phyloP scores from a whole-genome alignment of 2,888 invertebrate genomes.

The Drosophila falleni region DNA sequence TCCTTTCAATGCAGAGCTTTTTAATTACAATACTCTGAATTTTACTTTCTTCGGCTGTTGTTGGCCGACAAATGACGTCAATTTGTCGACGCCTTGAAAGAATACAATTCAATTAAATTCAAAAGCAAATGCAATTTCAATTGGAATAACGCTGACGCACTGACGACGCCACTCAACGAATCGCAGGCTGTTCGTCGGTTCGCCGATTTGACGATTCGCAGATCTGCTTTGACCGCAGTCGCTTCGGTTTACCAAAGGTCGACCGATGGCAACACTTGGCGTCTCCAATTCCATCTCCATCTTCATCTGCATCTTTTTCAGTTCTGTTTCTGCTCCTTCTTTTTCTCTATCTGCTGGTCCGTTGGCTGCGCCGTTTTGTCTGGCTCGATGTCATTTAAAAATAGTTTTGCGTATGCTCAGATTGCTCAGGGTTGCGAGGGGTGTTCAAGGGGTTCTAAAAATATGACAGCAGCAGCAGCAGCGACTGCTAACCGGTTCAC shows the following conservation, averaged over 20 bases:
- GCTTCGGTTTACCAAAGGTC: constrained; percentile 18
- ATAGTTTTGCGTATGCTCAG: constrained; percentile 57
- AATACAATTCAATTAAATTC: constrained; percentile 76
- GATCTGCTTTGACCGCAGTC: constrained; percentile 14
- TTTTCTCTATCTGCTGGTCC: not conserved
- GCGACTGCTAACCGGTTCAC: constrained; percentile 54
- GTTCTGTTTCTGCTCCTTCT: not conserved
- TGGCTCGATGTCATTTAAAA: constrained; percentile 71
- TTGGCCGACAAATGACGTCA: constrained; percentile 33
- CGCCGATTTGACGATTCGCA: too few relatives aligned
- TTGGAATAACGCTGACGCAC: constrained; percentile 18
- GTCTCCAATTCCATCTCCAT: not conserved
- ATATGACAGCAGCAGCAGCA: constrained; percentile 50
- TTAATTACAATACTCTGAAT: constrained; percentile 2
- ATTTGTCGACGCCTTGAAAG: constrained; percentile 45
- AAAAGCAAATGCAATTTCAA: constrained; percentile 70
- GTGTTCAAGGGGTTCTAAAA: constrained; percentile 56
- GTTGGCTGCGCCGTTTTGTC: constrained; percentile 66
- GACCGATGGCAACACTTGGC: constrained; percentile 13
- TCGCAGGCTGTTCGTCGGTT: not conserved
- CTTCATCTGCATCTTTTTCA: not conserved
- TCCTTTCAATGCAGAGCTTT: not conserved
- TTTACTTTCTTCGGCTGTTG: constrained; percentile 26
- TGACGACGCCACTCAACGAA: not conserved
- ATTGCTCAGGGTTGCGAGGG: constrained; percentile 2